Evolutionary conservation across 2,113 vertebrate species (phyloP), one percentile per base, ranked within the genome.

Genomic region (Sprattus sprattus): DNA sequence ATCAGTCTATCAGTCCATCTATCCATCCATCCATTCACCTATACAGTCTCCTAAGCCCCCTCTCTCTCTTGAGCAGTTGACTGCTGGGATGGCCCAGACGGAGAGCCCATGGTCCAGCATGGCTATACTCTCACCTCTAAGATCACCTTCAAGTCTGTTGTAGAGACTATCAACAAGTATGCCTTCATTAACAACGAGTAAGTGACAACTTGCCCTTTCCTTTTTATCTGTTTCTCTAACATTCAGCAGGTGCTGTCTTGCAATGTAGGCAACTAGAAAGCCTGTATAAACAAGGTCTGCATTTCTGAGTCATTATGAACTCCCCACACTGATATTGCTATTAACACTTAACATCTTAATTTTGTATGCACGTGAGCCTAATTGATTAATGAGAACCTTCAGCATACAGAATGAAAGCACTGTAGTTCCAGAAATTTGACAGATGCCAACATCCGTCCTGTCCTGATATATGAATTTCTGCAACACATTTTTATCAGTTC

Each of bases 111-210:
- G 45, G 98, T 99, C 4, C 98, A 99, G 89, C 98, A 99, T 0
- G 98, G 98, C 39, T 99, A 99, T 82, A 99, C 98, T 0, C 95
- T 99, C 32, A 99, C 98, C 50, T 99, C 98, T 45, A 99, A 99
- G 92, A 98, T 99, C 88, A 94, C 95, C 16, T 99, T 99, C 95
- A 95, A 96, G 85, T 97, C 97, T 4, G 98, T 99, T 22, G 95
- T 98, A 50, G 97, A 98, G 92, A 96, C 97, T 87, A 98, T 99
- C 94, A 96, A 98, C 91, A 98, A 97, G 94, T 94, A 98, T 0
- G 97, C 98, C 88, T 99, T 99, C 86, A 87, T 97, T 91, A 99
- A 97, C 92, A 99, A 99, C 10, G 96, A 97, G 98, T 99, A 91
- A 95, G 98, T 94, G 83, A 45, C 46, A 75, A 75, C 13, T 75